Evolutionary conservation across 2,888 invertebrate species (phyloP).

Genomic region (Ptychoptera contaminata): DNA sequence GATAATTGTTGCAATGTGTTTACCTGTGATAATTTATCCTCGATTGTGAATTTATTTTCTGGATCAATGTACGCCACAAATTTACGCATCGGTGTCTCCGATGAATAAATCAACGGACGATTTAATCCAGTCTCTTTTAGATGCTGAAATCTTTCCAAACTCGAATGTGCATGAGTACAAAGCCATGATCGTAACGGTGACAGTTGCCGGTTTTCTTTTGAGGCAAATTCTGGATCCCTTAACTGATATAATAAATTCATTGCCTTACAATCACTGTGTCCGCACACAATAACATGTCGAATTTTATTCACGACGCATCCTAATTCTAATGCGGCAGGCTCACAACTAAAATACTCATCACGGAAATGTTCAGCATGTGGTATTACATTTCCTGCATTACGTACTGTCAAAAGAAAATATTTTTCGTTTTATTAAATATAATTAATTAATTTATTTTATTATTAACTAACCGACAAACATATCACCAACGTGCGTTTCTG

Average conservation of each 20-base stretch:
- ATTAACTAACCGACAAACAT: constrained; percentile 77
- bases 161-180: constrained; percentile 68
- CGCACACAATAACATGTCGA: constrained; percentile 85
- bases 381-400: constrained; percentile 92
- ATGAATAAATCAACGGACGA: constrained; percentile 69
- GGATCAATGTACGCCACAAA: constrained; percentile 92
- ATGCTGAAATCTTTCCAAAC: constrained; percentile 67
- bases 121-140: constrained; percentile 40
- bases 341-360: constrained; percentile 79
- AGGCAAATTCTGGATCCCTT: constrained; percentile 60
- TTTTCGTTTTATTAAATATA: constrained; percentile 2
- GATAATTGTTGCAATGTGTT: constrained; percentile 80
- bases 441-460: constrained; percentile 3
- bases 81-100: constrained; percentile 71
- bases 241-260: constrained; percentile 83
- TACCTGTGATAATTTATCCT: constrained; percentile 90
- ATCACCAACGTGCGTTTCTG: constrained; percentile 89
- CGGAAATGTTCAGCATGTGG: constrained; percentile 81
- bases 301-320: constrained; percentile 87
- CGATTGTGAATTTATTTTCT: constrained; percentile 69
- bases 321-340: constrained; percentile 89
- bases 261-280: constrained; percentile 97
- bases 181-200: constrained; percentile 87
- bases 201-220: constrained; percentile 50
- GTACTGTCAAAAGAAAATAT: constrained; percentile 41